Base-by-base conservation (phyloP, 2,113 vertebrate genomes). In the Orthonyx spaldingii region DNA sequence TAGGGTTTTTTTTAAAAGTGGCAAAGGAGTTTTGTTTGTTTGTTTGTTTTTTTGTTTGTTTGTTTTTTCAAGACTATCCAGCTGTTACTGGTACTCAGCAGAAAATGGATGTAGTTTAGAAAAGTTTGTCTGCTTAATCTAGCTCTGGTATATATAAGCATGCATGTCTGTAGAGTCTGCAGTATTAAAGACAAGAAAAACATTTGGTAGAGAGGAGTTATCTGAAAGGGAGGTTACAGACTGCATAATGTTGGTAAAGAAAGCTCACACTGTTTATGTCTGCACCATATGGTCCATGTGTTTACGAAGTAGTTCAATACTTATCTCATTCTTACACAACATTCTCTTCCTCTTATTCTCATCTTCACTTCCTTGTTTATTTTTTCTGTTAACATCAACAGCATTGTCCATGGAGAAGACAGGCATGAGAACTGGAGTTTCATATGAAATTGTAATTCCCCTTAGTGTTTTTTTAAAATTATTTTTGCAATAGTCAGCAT, bases 201-300 rank as follows among this genome's bases (percentile, higher is more conserved):
- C 50, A 83, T 91, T 91, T 89, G 91, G 41, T 55, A 88, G 65
- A 68, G 50, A 85, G 66, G 41, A 94, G 37, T 90, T 96, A 77
- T 72, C 63, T 94, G 55, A 83, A 75, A 91, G 53, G 18, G 76
- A 90, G 75, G 84, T 91, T 93, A 86, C 44, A 88, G 74, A 66
- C 35, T 90, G 32, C 72, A 78, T 63, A 96, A 84, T 92, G 42
- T 39, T 81, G 80, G 77, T 93, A 92, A 83, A 95, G 63, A 93
- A 96, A 91, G 44, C 65, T 94, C 92, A 87, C 75, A 16, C 18
- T 71, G 74, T 89, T 96, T 94, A 94, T 91, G 91, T 74, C 86
- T 39, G 4, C 37, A 90, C 87, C 91, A 87, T 90, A 92, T 89
- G 77, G 77, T 28, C 33, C 91, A 20, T 69, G 30, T 89, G 72